These are phyloP conservation scores for Lepidochrysops patricia DNA, from an alignment of 2,888 invertebrate species.

Conservation along the genomic window DNA sequence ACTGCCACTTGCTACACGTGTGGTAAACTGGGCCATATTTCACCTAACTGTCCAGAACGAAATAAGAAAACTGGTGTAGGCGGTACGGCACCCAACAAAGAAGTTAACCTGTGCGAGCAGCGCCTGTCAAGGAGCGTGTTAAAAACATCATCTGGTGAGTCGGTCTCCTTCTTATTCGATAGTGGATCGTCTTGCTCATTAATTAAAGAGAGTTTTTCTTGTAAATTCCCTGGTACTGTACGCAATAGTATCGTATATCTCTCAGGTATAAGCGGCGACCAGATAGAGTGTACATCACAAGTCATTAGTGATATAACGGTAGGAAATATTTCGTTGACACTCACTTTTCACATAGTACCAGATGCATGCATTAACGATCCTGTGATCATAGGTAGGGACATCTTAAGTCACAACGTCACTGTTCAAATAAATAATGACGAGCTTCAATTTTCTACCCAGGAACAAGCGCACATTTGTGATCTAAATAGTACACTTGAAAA, in stretches of 20 bases:
- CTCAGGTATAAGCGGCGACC: slow-evolving; percentile 24
- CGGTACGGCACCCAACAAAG: background rate
- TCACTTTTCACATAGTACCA: slow-evolving; percentile 18
- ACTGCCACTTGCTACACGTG: slow-evolving; percentile 20
- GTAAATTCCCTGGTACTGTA: slow-evolving; percentile 19
- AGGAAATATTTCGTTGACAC: background rate
- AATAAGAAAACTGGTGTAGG: slow-evolving; percentile 11
- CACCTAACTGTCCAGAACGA: slow-evolving; percentile 17
- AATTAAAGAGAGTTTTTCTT: slow-evolving; percentile 20
- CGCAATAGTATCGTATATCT: slow-evolving; percentile 23
- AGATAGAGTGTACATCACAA: slow-evolving; percentile 17
- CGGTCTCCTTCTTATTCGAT: slow-evolving; percentile 22
- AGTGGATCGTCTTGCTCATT: slow-evolving; percentile 28
- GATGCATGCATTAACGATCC: slow-evolving; percentile 14
- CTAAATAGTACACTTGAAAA: slow-evolving; percentile 7
- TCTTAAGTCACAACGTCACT: too few species aligned
- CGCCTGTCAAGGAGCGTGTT: slow-evolving; percentile 17
- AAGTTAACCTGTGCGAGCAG: slow-evolving; percentile 17
- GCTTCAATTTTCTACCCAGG: background rate
- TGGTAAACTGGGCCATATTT: slow-evolving; percentile 18
- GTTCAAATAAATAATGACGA: slow-evolving; percentile 19
- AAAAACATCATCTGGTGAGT: slow-evolving; percentile 23
- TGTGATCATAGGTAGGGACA: slow-evolving; percentile 21
- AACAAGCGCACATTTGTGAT: background rate
- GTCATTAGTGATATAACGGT: background rate